Base-by-base conservation (phyloP, 1,140 invertebrate genomes). In the Teleogryllus occipitalis region DNA sequence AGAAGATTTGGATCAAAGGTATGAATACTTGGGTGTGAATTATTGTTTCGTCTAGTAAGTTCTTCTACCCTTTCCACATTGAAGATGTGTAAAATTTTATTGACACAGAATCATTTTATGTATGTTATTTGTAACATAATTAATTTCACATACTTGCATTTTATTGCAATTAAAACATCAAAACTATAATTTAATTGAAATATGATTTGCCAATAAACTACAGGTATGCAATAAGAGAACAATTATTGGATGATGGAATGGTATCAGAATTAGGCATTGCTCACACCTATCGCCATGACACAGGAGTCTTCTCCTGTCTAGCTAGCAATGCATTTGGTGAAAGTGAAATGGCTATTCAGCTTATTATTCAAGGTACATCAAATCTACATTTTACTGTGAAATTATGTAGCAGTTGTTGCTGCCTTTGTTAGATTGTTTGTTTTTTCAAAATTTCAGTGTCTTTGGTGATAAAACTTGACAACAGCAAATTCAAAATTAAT, bases 311-410 rank as follows among this genome's bases (percentile, higher is more conserved):
- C 85, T 94, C 95, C 27, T 98, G 97, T 86, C 88, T 91, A 78
- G 95, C 95, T 0, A 93, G 91, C 79, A 98, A 98, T 87, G 89
- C 92, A 74, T 96, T 96, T 83, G 97, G 97, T 27, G 92, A 93
- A 82, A 96, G 98, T 83, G 93, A 97, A 84, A 95, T 96, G 90
- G 92, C 92, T 39, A 96, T 97, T 84, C 93, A 96, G 83, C 89
- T 98, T 12, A 93, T 95, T 76, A 95, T 98, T 12, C 95, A 97
- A 91, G 96, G 92, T 93, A 85, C 82, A 81, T 80, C 75, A 27
- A 39, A n/a, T 76, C 8, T 47, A 10, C 7, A 75, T 39, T 21
- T 75, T 78, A 81, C 74, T 76, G 5, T 39, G 27, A 39, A 39
- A 39, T 39, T 39, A 39, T 39, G 27, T 39, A 39, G 27, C 5